Evolutionary conservation across 1,140 invertebrate genomes (phyloP).

Genomic region (Eurosta solidaginis): DNA sequence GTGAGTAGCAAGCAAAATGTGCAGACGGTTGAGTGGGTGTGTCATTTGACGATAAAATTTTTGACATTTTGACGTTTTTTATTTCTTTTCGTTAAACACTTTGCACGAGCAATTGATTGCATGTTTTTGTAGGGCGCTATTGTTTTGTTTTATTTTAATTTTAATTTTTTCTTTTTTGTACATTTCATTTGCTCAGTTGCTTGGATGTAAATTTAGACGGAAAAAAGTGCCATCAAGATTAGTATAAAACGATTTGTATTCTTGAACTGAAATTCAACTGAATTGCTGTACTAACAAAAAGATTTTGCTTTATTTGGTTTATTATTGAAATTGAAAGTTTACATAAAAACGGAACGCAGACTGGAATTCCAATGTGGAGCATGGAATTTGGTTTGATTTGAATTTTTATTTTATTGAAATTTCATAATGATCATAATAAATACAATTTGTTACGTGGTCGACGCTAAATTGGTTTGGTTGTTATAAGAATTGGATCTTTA

Average conservation of each 20-base stretch:
- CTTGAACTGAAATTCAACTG: not conserved
- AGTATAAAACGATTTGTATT: conserved; percentile 16
- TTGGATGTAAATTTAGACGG: not conserved
- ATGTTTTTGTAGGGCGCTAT: no score
- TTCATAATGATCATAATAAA: no score
- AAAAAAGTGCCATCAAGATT: not conserved
- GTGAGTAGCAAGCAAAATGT: no score
- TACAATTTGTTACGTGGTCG: no score
- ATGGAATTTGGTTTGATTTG: no score
- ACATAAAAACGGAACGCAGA: conserved; percentile 28
- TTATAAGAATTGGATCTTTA: not conserved
- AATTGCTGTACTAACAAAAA: not conserved
- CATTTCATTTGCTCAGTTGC: not conserved
- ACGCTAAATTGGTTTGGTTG: not conserved
- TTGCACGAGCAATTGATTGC: conserved; percentile 1
- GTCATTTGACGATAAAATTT: not conserved
- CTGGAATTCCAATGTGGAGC: conserved; percentile 35
- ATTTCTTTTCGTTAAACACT: not conserved
- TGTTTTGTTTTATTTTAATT: not conserved
- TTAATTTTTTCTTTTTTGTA: not conserved
- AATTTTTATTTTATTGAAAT: no score
- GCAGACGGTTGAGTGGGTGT: not conserved
- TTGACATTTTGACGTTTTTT: not conserved
- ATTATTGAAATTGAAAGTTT: conserved; percentile 4
- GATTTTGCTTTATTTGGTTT: conserved; percentile 16